These are phyloP conservation scores for Stichodactyla mertensii DNA, from an alignment of 64 coral and sea anemone genomes.

Conservation along the genomic window DNA sequence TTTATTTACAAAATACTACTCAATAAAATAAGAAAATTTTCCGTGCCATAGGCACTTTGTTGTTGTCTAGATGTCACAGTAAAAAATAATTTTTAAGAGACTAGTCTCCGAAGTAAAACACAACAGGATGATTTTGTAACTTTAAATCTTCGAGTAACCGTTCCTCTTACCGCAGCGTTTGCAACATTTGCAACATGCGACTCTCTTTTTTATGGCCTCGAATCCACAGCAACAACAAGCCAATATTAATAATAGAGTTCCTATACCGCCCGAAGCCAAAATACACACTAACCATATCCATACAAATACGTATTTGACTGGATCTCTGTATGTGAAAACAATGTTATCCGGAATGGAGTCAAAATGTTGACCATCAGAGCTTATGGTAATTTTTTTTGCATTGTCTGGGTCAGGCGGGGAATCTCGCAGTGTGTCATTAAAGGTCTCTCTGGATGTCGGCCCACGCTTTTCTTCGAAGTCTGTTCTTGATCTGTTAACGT, in stretches of 20 bases:
- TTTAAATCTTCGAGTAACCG: too few relatives aligned
- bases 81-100: too few relatives aligned
- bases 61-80: too few relatives aligned
- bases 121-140: too few relatives aligned
- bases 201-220: background rate
- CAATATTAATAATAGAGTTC: background rate
- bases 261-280: background rate
- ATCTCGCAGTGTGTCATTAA: too few relatives aligned
- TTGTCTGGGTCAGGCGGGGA: constrained; percentile 27
- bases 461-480: background rate
- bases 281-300: constrained; percentile 7
- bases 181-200: background rate
- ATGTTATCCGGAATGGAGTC: constrained; percentile 16
- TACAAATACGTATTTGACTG: background rate
- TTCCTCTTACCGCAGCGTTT: too few relatives aligned
- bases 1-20: too few relatives aligned
- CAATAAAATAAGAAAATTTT: too few relatives aligned
- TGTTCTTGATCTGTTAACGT: background rate
- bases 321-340: constrained; percentile 24
- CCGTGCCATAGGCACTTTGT: too few relatives aligned
- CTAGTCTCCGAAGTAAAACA: too few relatives aligned
- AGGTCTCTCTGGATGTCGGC: background rate
- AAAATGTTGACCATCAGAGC: constrained; percentile 27
- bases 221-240: background rate
- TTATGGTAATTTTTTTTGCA: constrained; percentile 1